Conservation (phyloP, 92 coral and sea anemone genomes). For the Umimayanthus kanabou region DNA sequence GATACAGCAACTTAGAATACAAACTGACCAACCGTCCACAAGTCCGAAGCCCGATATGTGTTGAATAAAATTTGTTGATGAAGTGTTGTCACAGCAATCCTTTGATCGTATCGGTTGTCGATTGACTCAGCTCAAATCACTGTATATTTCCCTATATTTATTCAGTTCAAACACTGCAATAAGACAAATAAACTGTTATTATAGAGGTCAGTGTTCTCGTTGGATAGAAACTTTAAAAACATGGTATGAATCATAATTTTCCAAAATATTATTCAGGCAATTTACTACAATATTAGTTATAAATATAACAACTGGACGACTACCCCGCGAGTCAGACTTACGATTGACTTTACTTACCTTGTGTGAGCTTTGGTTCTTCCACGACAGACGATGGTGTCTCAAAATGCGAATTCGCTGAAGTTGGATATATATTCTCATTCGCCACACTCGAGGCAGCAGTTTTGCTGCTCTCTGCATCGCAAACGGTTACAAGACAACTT, state of each 20-base stretch:
- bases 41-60: too few relatives aligned
- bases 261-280: not conserved
- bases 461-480: not conserved
- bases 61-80: too few relatives aligned
- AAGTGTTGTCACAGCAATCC: too few relatives aligned
- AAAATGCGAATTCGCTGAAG: slow-evolving; percentile 26
- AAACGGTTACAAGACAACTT: not conserved
- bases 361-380: not conserved
- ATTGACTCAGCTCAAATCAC: too few relatives aligned
- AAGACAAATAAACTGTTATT: not conserved
- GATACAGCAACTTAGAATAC: too few relatives aligned
- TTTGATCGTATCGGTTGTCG: too few relatives aligned
- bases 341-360: not conserved
- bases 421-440: not conserved
- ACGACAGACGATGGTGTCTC: not conserved
- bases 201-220: not conserved
- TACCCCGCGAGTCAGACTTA: not conserved
- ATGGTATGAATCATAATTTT: too few relatives aligned
- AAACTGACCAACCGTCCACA: too few relatives aligned
- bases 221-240: not conserved
- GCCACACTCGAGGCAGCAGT: not conserved
- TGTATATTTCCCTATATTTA: too few relatives aligned
- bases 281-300: not conserved
- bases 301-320: not conserved
- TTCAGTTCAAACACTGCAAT: not conserved